A percentile compares a stretch with the other conserved stretches of the same genome.
These are phyloP conservation scores for Tinea pellionella DNA, from an alignment of 2,888 invertebrate genomes.

Conservation along the genomic window DNA sequence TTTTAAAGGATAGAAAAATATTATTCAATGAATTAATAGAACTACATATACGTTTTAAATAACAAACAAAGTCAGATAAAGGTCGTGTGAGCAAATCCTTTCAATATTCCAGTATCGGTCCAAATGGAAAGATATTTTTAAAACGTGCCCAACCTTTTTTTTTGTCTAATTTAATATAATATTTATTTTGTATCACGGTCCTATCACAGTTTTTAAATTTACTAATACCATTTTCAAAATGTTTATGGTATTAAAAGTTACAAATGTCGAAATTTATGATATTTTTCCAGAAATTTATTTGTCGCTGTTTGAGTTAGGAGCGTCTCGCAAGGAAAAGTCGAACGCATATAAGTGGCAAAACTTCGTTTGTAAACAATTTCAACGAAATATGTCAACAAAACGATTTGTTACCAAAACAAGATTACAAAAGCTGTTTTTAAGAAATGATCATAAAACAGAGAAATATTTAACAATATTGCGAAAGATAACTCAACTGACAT, in stretches of 20 bases:
- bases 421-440: neutral
- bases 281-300: neutral
- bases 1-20: neutral
- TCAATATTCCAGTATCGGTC: neutral
- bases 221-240: neutral
- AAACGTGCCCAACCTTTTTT: neutral
- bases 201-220: neutral
- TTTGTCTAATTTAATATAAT: neutral
- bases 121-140: neutral
- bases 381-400: neutral
- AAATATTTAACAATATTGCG: neutral
- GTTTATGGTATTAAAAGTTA: neutral
- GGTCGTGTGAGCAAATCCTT: neutral
- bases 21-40: neutral
- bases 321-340: neutral
- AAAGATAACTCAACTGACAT: no score
- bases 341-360: neutral
- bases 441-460: neutral
- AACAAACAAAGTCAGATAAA: constrained; percentile 1
- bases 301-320: neutral
- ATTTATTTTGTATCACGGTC: no score
- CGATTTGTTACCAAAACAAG: constrained; percentile 3
- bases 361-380: neutral
- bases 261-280: neutral
- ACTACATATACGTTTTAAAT: neutral